phyloP scores from a whole-genome alignment of 1,140 invertebrate species.

The Hycleus phaleratus region DNA sequence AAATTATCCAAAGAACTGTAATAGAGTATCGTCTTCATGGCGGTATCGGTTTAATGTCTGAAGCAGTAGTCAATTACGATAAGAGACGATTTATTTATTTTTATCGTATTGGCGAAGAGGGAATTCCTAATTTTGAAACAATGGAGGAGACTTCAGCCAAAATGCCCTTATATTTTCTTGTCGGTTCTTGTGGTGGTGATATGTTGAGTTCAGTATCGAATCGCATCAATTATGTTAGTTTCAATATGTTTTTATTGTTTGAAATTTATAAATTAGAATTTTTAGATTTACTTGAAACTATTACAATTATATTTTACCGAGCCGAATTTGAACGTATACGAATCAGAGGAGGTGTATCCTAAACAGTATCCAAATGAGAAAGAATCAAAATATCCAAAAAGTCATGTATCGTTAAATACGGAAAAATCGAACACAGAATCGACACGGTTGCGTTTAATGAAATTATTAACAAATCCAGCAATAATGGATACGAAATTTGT shows the following conservation, averaged over 20 bases:
- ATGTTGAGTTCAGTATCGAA: constrained; percentile 48
- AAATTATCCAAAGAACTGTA: constrained; percentile 55
- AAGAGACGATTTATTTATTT: constrained; percentile 59
- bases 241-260: no score
- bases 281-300: constrained; percentile 5
- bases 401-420: no score
- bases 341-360: background rate
- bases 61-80: constrained; percentile 37
- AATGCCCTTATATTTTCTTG: constrained; percentile 56
- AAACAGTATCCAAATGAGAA: no score
- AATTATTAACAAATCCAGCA: constrained; percentile 12
- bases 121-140: constrained; percentile 48
- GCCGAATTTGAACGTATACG: constrained; percentile 15
- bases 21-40: constrained; percentile 58
- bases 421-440: no score
- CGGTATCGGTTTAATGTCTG: constrained; percentile 53
- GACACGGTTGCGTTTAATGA: no score
- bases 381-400: no score
- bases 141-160: constrained; percentile 44
- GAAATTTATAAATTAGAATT: no score
- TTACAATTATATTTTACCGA: constrained; percentile 34
- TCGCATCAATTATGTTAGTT: constrained; percentile 29
- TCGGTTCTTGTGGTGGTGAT: constrained; percentile 51
- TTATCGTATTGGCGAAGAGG: constrained; percentile 50
- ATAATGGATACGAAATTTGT: constrained; percentile 17